These are phyloP conservation scores for Volucella bombylans DNA, from an alignment of 2,888 invertebrate genomes.

Conservation along the genomic window DNA sequence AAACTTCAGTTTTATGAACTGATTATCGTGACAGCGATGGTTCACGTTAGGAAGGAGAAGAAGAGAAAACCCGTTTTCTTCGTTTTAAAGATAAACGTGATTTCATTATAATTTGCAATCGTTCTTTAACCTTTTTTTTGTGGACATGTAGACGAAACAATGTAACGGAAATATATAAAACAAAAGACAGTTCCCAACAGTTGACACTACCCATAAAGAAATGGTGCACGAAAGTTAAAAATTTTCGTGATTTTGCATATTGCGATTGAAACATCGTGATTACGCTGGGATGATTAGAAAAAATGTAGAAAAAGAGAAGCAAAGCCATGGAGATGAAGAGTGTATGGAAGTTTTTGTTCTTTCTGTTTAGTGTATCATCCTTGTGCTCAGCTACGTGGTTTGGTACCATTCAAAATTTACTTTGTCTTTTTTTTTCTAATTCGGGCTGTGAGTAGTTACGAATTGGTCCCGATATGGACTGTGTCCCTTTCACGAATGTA, in stretches of 20 bases:
- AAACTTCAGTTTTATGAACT: conserved; percentile 8
- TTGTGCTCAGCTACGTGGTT: no score
- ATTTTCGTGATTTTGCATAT: conserved; percentile 48
- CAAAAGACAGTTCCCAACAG: neutral
- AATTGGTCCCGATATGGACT: no score
- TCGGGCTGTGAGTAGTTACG: no score
- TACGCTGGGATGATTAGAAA: no score
- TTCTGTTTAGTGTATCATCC: no score
- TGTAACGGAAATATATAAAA: conserved; percentile 24
- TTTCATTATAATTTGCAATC: conserved; percentile 33
- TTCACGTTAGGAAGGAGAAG: neutral
- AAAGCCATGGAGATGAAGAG: neutral
- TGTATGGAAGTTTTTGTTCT: no score
- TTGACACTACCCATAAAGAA: conserved; percentile 19
- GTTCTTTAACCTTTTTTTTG: conserved; percentile 38
- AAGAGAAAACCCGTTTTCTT: conserved; percentile 7
- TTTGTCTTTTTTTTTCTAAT: no score
- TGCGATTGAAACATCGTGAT: conserved; percentile 29
- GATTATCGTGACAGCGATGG: conserved; percentile 41
- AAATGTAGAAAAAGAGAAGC: neutral
- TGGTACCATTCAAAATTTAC: no score
- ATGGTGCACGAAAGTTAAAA: conserved; percentile 22
- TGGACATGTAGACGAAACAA: neutral
- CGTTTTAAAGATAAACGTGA: conserved; percentile 40
- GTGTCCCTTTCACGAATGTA: no score